These are phyloP conservation scores for Balanococcus diminutus DNA, from an alignment of 2,888 invertebrate species.

Conservation along the genomic window DNA sequence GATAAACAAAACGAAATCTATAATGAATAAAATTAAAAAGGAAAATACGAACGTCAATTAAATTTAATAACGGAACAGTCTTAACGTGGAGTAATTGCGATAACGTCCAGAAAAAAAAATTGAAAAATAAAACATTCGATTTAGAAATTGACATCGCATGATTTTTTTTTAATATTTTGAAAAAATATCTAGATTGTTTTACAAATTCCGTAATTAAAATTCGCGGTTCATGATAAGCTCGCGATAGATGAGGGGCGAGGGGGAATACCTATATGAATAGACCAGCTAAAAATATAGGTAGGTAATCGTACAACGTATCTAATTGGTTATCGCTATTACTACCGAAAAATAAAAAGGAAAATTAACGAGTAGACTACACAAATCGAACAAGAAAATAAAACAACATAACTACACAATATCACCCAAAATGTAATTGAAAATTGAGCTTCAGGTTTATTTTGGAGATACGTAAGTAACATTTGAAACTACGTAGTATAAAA, in stretches of 20 bases:
- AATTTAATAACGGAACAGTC: slow-evolving; percentile 24
- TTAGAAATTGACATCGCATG: neutral
- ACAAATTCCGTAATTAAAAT: neutral
- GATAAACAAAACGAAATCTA: slow-evolving; percentile 25
- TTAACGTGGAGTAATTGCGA: slow-evolving; percentile 14
- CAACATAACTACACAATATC: slow-evolving; percentile 8
- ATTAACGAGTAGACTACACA: neutral
- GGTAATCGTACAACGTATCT: neutral
- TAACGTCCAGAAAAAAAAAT: neutral
- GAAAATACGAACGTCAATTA: slow-evolving; percentile 18
- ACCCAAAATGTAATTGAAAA: neutral
- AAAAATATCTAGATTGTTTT: neutral
- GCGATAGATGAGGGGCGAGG: too few species aligned
- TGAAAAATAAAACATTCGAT: neutral
- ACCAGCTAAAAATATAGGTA: neutral
- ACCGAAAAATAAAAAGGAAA: neutral
- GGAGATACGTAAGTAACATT: neutral
- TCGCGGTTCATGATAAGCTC: neutral
- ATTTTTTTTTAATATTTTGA: neutral
- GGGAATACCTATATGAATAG: neutral
- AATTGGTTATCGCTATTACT: neutral
- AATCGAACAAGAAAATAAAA: neutral
- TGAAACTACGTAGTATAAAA: neutral
- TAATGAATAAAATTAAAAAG: slow-evolving; percentile 15
- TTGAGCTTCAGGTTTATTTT: neutral